Percentiles rank a stretch among this genome's conserved stretches.
These are phyloP conservation scores for Proales similis DNA, from an alignment of 1,140 invertebrate genomes.

Conservation along the genomic window DNA sequence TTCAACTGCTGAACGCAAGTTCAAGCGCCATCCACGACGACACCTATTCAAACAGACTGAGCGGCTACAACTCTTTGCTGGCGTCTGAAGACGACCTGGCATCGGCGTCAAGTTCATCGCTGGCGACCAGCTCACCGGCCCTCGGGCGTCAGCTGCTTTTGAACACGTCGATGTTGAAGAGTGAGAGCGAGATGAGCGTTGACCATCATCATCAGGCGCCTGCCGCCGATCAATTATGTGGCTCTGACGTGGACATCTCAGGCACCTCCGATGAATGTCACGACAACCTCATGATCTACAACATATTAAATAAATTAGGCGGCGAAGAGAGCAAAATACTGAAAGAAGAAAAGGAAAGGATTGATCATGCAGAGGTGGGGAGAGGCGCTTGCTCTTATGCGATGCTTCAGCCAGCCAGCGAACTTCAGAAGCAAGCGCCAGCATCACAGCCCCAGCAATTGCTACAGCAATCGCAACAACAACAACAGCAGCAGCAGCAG, in stretches of 20 bases:
- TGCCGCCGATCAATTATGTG: no score
- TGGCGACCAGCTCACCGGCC: background rate
- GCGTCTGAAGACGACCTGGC: background rate
- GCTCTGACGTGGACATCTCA: conserved; percentile 30
- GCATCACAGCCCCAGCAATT: no score
- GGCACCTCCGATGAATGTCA: conserved; percentile 12
- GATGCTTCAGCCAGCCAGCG: conserved; percentile 16
- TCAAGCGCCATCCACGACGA: background rate
- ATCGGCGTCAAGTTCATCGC: background rate
- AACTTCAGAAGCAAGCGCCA: no score
- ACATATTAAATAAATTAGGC: background rate
- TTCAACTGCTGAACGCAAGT: conserved; percentile 20
- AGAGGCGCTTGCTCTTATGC: conserved; percentile 1
- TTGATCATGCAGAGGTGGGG: background rate
- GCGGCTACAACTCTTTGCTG: background rate
- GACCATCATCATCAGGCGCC: conserved; percentile 1
- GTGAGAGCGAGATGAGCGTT: no score
- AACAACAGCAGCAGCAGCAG: background rate
- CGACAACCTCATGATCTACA: background rate
- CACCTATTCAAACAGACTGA: background rate
- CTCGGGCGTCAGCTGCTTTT: no score
- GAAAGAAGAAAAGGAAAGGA: background rate
- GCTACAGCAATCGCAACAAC: no score
- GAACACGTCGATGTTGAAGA: no score
- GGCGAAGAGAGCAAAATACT: background rate